phyloP scores from a whole-genome alignment of 1,140 invertebrate genomes.

The Bombyx mori region DNA sequence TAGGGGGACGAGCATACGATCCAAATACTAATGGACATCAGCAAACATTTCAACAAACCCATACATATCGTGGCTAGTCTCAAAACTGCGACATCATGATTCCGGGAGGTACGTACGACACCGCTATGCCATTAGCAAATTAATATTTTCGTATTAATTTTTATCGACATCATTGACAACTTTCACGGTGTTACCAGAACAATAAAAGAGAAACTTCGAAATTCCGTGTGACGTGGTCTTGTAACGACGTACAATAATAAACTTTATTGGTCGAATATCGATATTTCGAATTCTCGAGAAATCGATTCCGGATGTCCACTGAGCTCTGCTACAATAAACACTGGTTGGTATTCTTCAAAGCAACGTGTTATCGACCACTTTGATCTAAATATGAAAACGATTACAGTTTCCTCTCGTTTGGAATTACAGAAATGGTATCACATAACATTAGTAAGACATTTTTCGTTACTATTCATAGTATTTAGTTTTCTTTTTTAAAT shows the following conservation, averaged over 20 bases:
- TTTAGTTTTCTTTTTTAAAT: no score
- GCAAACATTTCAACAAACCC: slow-evolving; percentile 15
- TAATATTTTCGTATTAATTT: slow-evolving; percentile 1
- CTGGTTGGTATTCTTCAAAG: no score
- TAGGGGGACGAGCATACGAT: no score
- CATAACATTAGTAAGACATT: no score
- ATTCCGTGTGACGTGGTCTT: slow-evolving; percentile 10
- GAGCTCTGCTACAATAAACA: background rate
- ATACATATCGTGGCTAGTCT: background rate
- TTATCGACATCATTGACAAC: slow-evolving; percentile 11
- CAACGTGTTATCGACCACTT: no score
- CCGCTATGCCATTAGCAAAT: background rate
- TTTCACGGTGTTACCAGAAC: slow-evolving; percentile 15
- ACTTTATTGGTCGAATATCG: slow-evolving; percentile 4
- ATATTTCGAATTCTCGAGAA: slow-evolving; percentile 5
- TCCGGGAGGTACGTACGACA: no score
- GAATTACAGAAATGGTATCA: no score
- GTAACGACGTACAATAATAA: slow-evolving; percentile 5
- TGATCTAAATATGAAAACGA: no score
- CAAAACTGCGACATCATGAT: no score
- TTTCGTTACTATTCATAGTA: no score
- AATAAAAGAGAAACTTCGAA: slow-evolving; percentile 17
- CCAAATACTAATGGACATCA: background rate
- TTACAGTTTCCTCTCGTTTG: no score
- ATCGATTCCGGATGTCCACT: slow-evolving; percentile 1